phyloP scores from a whole-genome alignment of 2,888 invertebrate genomes.

The Andrena fulva region DNA sequence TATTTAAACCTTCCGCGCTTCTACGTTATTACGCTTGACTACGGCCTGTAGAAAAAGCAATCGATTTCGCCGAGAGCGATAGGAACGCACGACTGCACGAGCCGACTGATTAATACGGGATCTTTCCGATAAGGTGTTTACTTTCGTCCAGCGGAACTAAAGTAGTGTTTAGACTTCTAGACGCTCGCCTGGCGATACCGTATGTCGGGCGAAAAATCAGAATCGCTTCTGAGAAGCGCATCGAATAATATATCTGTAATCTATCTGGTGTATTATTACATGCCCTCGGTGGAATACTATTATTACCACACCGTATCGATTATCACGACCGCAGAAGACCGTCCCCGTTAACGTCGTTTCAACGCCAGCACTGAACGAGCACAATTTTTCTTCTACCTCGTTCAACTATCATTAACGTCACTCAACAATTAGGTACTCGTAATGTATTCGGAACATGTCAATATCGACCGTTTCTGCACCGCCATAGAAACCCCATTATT shows the following conservation, averaged over 20 bases:
- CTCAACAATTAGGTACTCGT: slow-evolving; percentile 5
- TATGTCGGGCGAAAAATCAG: not conserved
- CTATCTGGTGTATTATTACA: slow-evolving; percentile 15
- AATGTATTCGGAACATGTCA: not conserved
- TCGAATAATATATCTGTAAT: slow-evolving; percentile 15
- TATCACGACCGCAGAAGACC: slow-evolving; percentile 40
- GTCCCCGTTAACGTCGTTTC: slow-evolving; percentile 48
- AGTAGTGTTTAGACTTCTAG: not conserved
- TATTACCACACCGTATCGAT: slow-evolving; percentile 59
- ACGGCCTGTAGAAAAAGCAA: no score
- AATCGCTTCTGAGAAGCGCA: not conserved
- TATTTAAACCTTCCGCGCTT: slow-evolving; percentile 10
- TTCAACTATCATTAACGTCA: slow-evolving; percentile 15
- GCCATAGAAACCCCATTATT: not conserved
- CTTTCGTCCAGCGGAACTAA: not conserved
- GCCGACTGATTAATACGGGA: not conserved
- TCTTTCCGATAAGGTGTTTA: not conserved
- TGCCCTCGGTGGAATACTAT: slow-evolving; percentile 45
- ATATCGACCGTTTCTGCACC: not conserved
- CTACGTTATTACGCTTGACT: not conserved
- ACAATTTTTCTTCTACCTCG: not conserved
- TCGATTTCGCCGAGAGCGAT: no score
- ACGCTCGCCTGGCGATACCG: not conserved
- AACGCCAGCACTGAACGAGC: not conserved
- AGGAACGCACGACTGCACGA: no score